Evolutionary conservation across 2,113 vertebrate species (phyloP).

Genomic region (Cynocephalus volans): DNA sequence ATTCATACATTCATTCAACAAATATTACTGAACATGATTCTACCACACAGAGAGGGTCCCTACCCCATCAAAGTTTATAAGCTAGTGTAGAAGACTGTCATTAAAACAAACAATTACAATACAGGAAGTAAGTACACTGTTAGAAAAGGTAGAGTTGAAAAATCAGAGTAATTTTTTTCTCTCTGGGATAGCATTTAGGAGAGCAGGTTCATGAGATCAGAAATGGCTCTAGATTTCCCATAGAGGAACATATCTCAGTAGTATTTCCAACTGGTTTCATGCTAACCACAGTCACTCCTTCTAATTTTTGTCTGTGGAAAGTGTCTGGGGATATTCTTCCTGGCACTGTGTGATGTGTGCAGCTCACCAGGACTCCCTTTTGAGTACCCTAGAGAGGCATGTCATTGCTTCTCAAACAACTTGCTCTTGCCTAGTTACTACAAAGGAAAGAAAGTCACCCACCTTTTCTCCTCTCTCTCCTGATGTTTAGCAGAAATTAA

Average conservation of each 20-base stretch:
- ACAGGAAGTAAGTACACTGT: background rate
- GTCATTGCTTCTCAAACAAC: background rate
- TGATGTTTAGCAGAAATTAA: background rate
- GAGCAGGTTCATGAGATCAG: background rate
- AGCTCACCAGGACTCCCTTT: background rate
- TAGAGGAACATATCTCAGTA: background rate
- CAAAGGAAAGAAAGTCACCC: background rate
- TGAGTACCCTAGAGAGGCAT: background rate
- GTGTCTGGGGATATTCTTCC: background rate
- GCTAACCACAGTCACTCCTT: background rate
- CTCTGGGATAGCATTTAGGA: background rate
- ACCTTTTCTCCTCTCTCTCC: background rate
- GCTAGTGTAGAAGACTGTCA: background rate
- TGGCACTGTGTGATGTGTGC: fast-evolving
- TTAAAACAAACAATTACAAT: background rate
- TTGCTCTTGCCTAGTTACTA: background rate
- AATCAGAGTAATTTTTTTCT: background rate
- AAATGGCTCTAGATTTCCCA: background rate
- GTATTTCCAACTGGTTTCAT: background rate
- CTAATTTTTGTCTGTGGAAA: background rate
- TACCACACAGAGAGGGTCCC: background rate
- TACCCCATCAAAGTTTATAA: background rate
- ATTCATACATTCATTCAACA: background rate
- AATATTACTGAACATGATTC: background rate
- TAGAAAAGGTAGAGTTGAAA: background rate